These are phyloP conservation scores for Melieria omissa DNA, from an alignment of 2,888 invertebrate genomes.

Conservation along the genomic window DNA sequence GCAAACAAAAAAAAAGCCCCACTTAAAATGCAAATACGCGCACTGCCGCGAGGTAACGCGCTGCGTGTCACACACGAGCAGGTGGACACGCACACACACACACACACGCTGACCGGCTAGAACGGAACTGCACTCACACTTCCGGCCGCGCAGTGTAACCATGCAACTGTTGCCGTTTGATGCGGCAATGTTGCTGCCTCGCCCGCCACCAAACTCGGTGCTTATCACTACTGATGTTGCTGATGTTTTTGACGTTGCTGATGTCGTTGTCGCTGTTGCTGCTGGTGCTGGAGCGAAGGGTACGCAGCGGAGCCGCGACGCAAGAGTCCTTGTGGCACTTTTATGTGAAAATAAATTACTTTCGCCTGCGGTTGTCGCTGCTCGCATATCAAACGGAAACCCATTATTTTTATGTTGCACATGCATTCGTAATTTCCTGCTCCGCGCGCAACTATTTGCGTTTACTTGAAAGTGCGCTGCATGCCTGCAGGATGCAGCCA, in stretches of 20 bases:
- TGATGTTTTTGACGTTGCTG: background rate
- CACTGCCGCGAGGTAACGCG: background rate
- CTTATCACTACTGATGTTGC: background rate
- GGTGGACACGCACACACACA: background rate
- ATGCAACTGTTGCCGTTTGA: background rate
- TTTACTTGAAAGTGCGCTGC: background rate
- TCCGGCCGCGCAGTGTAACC: background rate
- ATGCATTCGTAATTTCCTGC: background rate
- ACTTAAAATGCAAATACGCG: too few species aligned
- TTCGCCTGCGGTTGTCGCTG: slow-evolving; percentile 22
- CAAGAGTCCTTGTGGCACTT: slow-evolving; percentile 11
- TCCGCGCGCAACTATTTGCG: background rate
- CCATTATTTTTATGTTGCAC: slow-evolving; percentile 15
- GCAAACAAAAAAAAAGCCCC: too few species aligned
- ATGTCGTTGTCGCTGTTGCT: background rate
- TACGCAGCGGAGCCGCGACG: background rate
- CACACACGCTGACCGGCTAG: background rate
- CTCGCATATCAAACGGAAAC: slow-evolving; percentile 5
- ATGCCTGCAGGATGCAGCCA: background rate
- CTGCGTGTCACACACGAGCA: background rate
- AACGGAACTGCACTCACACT: background rate
- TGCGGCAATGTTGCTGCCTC: background rate
- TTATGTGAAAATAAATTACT: slow-evolving; percentile 23
- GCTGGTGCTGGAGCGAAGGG: background rate
- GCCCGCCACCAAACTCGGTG: background rate